Evolutionary conservation across 2,888 invertebrate genomes (phyloP), one percentile per base, ranked within the genome.

Genomic region (Trachelus troglodyta): DNA sequence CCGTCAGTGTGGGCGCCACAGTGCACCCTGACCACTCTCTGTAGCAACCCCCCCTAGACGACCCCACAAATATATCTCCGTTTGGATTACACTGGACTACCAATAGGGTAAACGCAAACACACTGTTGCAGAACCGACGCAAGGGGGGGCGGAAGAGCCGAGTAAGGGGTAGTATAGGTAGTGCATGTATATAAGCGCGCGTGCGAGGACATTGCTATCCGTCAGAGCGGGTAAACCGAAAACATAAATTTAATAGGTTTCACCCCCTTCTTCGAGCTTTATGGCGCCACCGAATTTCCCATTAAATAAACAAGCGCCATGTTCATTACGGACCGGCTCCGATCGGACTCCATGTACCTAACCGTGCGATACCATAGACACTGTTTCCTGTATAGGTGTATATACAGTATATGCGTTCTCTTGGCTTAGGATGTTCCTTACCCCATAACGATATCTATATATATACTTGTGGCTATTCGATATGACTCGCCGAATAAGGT

Each of bases 271-370:
- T 88, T 89, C 85, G 86, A 89, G 89, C 89, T 91, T 91, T 91
- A 91, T 91, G 90, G 90, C 89, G 89, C 90, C 89, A 88, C 90
- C 90, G 90, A 91, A 90, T 91, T 91, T 90, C 90, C 91, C 90
- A 91, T 91, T 91, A 90, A 91, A 91, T 91, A 91, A 91, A 91
- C 91, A 91, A 91, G 90, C 90, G 86, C 89, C 87, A 89, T 89
- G 89, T 90, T 90, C 90, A 90, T 90, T 90, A 89, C 89, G 83
- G 86, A 83, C 85, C 79, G 84, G 81, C 82, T 77, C n/a, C 78
- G 74, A 74, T 74, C 74, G 79, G 37, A 73, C 76, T 78, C 73
- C 69, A 40, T 75, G 35, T 74, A 56, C 69, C 77, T 56, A 56
- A 56, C 56, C 23, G 56, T 56, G 56, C 56, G 23, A 23, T 56